Evolutionary conservation across 2,797 vertebrate species (phyloP).

Genomic region (Varecia variegata): DNA sequence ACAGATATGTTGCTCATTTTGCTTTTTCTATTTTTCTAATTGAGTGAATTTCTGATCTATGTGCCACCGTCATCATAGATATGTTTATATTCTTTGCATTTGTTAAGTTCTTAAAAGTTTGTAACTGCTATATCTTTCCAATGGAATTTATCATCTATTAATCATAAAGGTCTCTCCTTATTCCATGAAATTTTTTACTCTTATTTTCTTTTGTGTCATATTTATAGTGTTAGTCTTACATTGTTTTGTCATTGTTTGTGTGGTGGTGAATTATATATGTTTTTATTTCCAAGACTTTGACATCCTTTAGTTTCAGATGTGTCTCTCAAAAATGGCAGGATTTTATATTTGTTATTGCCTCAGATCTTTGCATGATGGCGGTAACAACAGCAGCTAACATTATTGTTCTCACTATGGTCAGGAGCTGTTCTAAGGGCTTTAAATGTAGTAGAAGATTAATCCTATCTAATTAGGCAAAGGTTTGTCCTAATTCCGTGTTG

Average conservation of each 20-base stretch:
- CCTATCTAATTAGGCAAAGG: no score
- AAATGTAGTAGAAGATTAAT: not conserved
- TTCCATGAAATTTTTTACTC: not conserved
- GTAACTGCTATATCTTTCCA: not conserved
- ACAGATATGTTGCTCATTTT: not conserved
- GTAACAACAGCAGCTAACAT: not conserved
- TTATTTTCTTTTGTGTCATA: not conserved
- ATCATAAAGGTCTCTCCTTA: not conserved
- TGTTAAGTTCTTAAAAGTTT: not conserved
- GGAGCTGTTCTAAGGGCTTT: not conserved
- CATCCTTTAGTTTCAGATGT: not conserved
- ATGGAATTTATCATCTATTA: not conserved
- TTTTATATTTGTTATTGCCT: not conserved
- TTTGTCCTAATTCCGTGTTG: not conserved
- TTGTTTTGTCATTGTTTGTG: not conserved
- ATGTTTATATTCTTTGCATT: slow-evolving; percentile 15
- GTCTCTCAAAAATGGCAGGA: not conserved
- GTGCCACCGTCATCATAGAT: not conserved
- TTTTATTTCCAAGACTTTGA: not conserved
- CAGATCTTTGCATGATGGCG: not conserved
- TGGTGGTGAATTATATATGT: not conserved
- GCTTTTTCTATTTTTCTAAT: not conserved
- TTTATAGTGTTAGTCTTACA: not conserved
- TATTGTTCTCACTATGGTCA: not conserved
- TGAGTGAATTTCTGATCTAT: not conserved